Evolutionary conservation across 1,140 invertebrate genomes (phyloP).

Genomic region (Myzus persicae): DNA sequence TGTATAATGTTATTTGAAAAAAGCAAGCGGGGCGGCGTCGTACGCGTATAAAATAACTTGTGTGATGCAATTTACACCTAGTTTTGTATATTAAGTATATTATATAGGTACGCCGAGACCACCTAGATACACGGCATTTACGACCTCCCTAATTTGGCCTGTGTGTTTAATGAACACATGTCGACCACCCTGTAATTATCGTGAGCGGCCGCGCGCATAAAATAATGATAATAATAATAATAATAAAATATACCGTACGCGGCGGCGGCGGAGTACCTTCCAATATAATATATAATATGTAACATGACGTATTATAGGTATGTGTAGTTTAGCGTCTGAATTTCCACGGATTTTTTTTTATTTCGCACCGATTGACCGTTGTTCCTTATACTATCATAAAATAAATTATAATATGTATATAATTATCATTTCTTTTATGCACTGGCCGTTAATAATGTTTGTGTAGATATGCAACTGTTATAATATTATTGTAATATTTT

Average conservation of each 20-base stretch:
- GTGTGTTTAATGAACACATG: background rate
- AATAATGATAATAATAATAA: slow-evolving; percentile 4
- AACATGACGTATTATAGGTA: no score
- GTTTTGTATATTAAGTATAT: background rate
- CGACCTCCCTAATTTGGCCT: slow-evolving; percentile 21
- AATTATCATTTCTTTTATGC: background rate
- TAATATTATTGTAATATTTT: background rate
- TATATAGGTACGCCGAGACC: background rate
- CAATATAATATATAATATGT: background rate
- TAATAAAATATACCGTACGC: background rate
- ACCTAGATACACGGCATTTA: slow-evolving; percentile 15
- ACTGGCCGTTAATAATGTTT: background rate
- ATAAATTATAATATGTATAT: no score
- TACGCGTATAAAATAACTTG: background rate
- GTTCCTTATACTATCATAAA: background rate
- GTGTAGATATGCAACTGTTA: background rate
- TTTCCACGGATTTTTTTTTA: background rate
- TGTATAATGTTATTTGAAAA: background rate
- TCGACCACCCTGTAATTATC: slow-evolving; percentile 44
- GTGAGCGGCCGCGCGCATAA: background rate
- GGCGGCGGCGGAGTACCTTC: background rate
- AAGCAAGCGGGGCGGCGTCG: background rate
- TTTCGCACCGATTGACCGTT: background rate
- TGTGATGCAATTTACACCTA: slow-evolving; percentile 31
- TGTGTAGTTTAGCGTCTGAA: background rate